phyloP scores from a whole-genome alignment of 2,113 vertebrate species.

The Macrotis lagotis region DNA sequence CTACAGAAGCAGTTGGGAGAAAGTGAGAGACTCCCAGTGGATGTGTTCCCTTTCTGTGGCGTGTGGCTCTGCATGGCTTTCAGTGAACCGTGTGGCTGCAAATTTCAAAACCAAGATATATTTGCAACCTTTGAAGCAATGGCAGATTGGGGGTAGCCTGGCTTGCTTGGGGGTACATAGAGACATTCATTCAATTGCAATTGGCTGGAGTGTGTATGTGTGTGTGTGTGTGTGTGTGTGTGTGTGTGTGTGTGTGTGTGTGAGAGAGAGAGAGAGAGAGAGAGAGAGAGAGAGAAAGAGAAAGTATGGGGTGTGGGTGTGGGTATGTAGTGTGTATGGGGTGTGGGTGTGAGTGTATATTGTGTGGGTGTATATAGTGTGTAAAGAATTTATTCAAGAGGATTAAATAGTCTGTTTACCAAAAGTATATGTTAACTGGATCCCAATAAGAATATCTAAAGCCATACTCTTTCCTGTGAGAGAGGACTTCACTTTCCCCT shows the following conservation, averaged over 20 bases:
- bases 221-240: no score
- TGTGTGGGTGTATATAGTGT: background rate
- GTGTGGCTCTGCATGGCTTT: conserved; percentile 46
- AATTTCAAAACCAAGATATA: background rate
- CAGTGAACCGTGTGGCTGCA: conserved; percentile 22
- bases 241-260: no score
- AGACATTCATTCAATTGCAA: background rate
- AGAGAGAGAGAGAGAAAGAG: no score
- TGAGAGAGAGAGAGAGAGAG: no score
- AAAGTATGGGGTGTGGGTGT: no score
- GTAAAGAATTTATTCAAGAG: background rate
- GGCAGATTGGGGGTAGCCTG: background rate
- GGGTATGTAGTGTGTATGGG: background rate
- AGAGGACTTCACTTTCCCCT: background rate
- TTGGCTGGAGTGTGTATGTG: background rate
- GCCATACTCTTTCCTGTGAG: background rate
- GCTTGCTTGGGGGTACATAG: conserved; percentile 39
- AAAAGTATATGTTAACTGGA: background rate
- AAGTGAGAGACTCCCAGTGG: conserved; percentile 81
- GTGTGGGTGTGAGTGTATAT: no score
- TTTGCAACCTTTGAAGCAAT: background rate
- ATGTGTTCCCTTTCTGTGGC: background rate
- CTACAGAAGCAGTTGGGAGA: conserved; percentile 92
- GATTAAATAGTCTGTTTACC: background rate
- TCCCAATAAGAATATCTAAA: background rate